These are phyloP conservation scores for Furcula furcula DNA, from an alignment of 2,888 invertebrate species.

Conservation along the genomic window DNA sequence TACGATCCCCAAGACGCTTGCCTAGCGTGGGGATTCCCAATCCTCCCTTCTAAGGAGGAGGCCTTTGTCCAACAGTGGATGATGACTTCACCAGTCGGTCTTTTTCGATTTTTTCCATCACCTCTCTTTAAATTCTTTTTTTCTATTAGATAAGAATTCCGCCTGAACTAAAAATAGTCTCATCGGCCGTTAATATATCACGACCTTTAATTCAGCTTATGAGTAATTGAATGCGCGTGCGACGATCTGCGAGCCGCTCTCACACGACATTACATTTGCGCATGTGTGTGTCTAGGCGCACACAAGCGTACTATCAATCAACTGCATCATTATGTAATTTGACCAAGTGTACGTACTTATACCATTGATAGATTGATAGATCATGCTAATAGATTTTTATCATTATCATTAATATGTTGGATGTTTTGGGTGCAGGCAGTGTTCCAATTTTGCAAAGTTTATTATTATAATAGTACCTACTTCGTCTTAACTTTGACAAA, in stretches of 20 bases:
- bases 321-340: background rate
- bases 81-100: too few relatives aligned
- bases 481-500: too few relatives aligned
- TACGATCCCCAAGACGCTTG: too few relatives aligned
- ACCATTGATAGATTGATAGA: background rate
- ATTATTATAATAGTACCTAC: too few relatives aligned
- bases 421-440: background rate
- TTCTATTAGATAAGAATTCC: too few relatives aligned
- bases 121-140: too few relatives aligned
- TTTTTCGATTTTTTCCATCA: too few relatives aligned
- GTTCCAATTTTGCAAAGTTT: too few relatives aligned
- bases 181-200: background rate
- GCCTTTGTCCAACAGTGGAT: too few relatives aligned
- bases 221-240: constrained; percentile 2
- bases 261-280: background rate
- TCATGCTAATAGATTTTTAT: background rate
- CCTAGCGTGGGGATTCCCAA: too few relatives aligned
- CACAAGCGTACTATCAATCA: background rate
- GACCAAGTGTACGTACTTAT: background rate
- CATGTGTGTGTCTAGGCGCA: constrained; percentile 1
- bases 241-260: background rate
- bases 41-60: too few relatives aligned
- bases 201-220: background rate
- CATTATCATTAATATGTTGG: background rate
- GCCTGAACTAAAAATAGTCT: too few relatives aligned